Percentiles rank a stretch among this genome's conserved stretches.
Conservation (phyloP, 2,888 invertebrate species). For the Xestia c-nigrum region DNA sequence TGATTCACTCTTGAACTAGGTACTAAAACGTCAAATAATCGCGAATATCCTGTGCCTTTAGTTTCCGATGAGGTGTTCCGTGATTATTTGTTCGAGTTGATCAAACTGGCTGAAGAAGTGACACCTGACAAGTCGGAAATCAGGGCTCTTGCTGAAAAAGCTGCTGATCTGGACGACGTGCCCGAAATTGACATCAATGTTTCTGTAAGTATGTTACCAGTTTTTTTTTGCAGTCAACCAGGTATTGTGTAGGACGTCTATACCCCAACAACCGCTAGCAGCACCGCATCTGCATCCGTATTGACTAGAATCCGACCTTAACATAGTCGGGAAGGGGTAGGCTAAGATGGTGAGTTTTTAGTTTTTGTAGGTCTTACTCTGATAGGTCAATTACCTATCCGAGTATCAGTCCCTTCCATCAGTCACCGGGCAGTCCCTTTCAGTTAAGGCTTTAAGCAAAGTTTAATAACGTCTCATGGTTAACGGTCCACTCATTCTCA, state of each 20-base stretch:
- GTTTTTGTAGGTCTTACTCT: neutral
- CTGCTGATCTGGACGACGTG: conserved; percentile 90
- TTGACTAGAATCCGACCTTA: neutral
- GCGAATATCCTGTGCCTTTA: neutral
- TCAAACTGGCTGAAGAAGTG: conserved; percentile 89
- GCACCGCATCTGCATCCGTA: no score
- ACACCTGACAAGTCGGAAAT: conserved; percentile 85
- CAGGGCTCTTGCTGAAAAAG: conserved; percentile 91
- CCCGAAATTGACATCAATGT: conserved; percentile 86
- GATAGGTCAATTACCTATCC: no score
- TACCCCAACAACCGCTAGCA: no score
- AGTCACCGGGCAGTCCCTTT: neutral
- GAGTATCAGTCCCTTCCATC: neutral
- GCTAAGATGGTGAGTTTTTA: neutral
- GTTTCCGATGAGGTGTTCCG: conserved; percentile 77
- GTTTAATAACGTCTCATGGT: neutral
- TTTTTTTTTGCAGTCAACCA: neutral
- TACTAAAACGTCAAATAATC: neutral
- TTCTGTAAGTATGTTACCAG: conserved; percentile 74
- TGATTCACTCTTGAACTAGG: no score
- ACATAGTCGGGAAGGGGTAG: neutral
- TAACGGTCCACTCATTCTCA: neutral
- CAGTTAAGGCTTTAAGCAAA: neutral
- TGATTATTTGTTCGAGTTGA: conserved; percentile 92
- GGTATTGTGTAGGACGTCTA: neutral